A percentile compares a stretch with the other conserved stretches of the same genome.
Conservation (phyloP, 2,113 vertebrate genomes). For the Gadus chalcogrammus region DNA sequence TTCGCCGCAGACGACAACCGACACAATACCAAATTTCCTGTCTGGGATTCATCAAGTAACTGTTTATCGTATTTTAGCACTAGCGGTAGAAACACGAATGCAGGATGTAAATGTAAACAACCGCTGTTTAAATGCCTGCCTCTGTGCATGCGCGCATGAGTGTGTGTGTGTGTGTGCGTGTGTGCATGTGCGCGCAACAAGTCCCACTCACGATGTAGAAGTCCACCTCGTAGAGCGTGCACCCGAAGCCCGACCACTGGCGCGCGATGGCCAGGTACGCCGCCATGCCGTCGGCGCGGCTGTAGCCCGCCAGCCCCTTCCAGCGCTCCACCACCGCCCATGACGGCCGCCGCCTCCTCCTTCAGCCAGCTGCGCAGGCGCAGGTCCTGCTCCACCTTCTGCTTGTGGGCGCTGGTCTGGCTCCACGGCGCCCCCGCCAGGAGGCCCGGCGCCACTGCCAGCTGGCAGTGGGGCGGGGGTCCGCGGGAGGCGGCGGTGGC, state of each 20-base stretch:
- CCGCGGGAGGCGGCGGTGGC: slow-evolving; percentile 45
- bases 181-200: background rate
- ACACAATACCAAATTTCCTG: too few relatives aligned
- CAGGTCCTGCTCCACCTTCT: slow-evolving; percentile 78
- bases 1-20: too few relatives aligned
- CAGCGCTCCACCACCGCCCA: slow-evolving; percentile 86
- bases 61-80: too few relatives aligned
- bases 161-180: background rate
- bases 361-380: slow-evolving; percentile 73
- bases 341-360: slow-evolving; percentile 78
- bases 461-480: slow-evolving; percentile 41
- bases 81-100: too few relatives aligned
- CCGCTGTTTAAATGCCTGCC: too few relatives aligned
- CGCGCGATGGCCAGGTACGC: slow-evolving; percentile 85
- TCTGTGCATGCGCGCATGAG: too few relatives aligned
- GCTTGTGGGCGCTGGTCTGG: slow-evolving; percentile 76
- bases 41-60: too few relatives aligned
- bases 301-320: slow-evolving; percentile 86
- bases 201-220: slow-evolving; percentile 81
- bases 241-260: slow-evolving; percentile 91
- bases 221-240: slow-evolving; percentile 89
- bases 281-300: slow-evolving; percentile 84
- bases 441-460: slow-evolving; percentile 65
- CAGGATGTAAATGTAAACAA: too few relatives aligned
- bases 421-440: slow-evolving; percentile 83